These are phyloP conservation scores for Enteromius mattozi DNA, from an alignment of 2,797 vertebrate genomes.

Conservation along the genomic window DNA sequence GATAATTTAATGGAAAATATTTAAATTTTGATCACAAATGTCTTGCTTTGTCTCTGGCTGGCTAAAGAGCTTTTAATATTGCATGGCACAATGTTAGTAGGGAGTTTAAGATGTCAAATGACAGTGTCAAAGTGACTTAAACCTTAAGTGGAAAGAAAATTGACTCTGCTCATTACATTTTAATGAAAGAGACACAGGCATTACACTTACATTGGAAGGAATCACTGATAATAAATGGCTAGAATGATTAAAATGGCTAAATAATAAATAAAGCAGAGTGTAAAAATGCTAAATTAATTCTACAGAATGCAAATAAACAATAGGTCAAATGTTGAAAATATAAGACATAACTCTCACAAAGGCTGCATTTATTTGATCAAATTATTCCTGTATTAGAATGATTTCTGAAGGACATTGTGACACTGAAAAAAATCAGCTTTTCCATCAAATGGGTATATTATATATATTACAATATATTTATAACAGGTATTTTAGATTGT, in stretches of 20 bases:
- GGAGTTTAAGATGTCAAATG: constrained; percentile 35
- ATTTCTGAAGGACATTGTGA: neutral
- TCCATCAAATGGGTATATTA: too few species aligned
- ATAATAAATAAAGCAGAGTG: neutral
- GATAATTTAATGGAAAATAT: constrained; percentile 61
- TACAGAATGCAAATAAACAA: neutral
- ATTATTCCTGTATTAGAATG: neutral
- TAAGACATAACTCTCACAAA: neutral
- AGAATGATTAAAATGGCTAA: neutral
- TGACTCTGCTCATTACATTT: constrained; percentile 35
- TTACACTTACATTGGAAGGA: neutral
- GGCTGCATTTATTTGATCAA: neutral
- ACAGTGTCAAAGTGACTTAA: constrained; percentile 31
- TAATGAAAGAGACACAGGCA: constrained; percentile 27
- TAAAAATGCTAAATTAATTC: neutral
- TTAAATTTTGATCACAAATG: constrained; percentile 50
- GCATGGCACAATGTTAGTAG: constrained; percentile 8
- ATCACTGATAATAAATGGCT: neutral
- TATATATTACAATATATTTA: neutral
- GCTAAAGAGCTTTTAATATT: constrained; percentile 34
- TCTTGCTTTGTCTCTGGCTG: constrained; percentile 24
- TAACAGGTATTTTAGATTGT: neutral
- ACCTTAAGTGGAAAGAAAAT: constrained; percentile 34
- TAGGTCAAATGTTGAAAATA: neutral
- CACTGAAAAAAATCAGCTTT: neutral